These are phyloP conservation scores for Chrysodeixis includens DNA, from an alignment of 2,888 invertebrate genomes.

Conservation along the genomic window DNA sequence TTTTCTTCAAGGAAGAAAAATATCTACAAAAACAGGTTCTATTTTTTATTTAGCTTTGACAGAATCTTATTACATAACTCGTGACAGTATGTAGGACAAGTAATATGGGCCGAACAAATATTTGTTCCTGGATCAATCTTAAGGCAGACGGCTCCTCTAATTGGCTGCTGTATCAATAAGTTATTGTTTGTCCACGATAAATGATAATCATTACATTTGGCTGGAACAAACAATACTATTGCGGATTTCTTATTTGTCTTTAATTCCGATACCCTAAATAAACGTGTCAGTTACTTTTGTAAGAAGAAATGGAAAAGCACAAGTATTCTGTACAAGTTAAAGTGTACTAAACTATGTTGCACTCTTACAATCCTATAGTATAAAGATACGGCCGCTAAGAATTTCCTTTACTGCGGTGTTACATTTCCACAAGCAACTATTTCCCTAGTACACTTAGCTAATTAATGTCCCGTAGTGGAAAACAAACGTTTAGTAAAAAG, in stretches of 20 bases:
- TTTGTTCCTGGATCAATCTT: constrained; percentile 4
- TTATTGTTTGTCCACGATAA: neutral
- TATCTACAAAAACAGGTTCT: neutral
- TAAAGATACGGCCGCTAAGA: neutral
- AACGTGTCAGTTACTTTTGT: neutral
- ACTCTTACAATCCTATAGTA: neutral
- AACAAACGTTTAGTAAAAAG: neutral
- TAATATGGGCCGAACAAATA: neutral
- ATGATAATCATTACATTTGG: neutral
- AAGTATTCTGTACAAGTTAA: neutral
- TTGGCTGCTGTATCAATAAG: neutral
- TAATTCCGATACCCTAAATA: neutral
- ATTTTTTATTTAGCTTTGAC: neutral
- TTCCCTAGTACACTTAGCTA: neutral
- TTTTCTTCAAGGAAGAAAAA: neutral
- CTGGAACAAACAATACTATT: neutral
- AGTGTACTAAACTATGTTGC: neutral
- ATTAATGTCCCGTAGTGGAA: constrained; percentile 1
- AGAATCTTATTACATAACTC: neutral
- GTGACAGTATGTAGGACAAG: neutral
- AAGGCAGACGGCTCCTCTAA: neutral
- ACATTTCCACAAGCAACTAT: neutral
- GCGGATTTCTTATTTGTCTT: constrained; percentile 4
- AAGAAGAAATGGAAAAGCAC: neutral
- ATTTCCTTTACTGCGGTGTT: neutral